Percentiles rank a stretch among this genome's conserved stretches.
Conservation (phyloP, 2,797 vertebrate genomes). For the Sciaenops ocellatus region DNA sequence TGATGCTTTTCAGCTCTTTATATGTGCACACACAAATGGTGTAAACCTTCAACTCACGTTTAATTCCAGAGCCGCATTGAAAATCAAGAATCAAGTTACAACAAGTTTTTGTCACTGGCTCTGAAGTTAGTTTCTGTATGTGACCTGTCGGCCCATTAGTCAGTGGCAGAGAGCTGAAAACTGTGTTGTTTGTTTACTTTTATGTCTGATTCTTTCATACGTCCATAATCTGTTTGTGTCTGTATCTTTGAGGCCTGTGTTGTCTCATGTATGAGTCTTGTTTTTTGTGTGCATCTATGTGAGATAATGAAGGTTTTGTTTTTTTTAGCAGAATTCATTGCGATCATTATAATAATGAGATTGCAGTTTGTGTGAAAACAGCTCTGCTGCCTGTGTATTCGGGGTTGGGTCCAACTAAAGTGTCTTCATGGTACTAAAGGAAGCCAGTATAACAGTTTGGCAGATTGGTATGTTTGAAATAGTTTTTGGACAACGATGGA, state of each 20-base stretch:
- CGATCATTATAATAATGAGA: background rate
- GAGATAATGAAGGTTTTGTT: background rate
- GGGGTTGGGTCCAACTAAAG: background rate
- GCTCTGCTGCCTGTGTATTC: background rate
- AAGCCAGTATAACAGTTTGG: no score
- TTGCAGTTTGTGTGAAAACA: background rate
- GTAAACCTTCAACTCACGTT: background rate
- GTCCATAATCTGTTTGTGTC: constrained; percentile 16
- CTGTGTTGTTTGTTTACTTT: constrained; percentile 12
- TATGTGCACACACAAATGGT: no score
- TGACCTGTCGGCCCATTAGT: constrained; percentile 21
- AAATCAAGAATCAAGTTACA: constrained; percentile 8
- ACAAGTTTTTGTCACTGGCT: background rate
- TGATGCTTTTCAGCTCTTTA: background rate
- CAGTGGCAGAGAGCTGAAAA: constrained; percentile 10
- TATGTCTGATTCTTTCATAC: constrained; percentile 1
- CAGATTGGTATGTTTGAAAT: constrained; percentile 1
- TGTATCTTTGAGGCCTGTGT: background rate
- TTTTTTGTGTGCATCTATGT: background rate
- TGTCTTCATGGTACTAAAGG: background rate
- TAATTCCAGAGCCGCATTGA: background rate
- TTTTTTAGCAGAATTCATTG: background rate
- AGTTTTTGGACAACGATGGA: background rate
- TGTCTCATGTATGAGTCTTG: background rate
- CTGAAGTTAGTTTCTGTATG: background rate